Evolutionary conservation across 2,888 invertebrate species (phyloP).

Genomic region (Tachina fera): DNA sequence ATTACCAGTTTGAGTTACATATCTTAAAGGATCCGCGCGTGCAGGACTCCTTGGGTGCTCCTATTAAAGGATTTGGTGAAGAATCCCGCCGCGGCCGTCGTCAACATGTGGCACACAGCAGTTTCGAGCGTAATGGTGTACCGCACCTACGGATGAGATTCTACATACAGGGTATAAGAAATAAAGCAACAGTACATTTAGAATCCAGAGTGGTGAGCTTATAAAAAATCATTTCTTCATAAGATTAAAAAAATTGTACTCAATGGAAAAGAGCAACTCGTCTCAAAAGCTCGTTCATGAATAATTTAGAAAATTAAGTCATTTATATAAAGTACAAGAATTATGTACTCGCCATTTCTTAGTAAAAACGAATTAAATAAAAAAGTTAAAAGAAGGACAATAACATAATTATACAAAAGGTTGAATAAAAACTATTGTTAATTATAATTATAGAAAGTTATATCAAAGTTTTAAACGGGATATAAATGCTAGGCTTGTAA

Average conservation of each 20-base stretch:
- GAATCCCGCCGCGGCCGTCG: conserved; percentile 92
- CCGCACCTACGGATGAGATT: conserved; percentile 95
- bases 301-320: background rate
- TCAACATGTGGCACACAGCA: conserved; percentile 91
- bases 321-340: too few species aligned
- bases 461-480: too few species aligned
- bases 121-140: conserved; percentile 89
- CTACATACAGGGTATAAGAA: conserved; percentile 92
- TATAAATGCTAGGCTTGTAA: too few species aligned
- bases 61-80: conserved; percentile 95
- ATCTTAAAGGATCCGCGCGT: conserved; percentile 87
- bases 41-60: conserved; percentile 92
- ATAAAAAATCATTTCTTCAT: too few species aligned
- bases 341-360: too few species aligned
- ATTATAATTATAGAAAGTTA: too few species aligned
- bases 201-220: conserved; percentile 91
- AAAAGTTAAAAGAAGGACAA: too few species aligned
- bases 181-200: conserved; percentile 92
- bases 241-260: too few species aligned
- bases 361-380: too few species aligned
- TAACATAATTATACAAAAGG: too few species aligned
- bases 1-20: background rate
- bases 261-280: too few species aligned
- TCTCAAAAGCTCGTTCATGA: background rate
- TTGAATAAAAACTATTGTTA: too few species aligned